phyloP scores from a whole-genome alignment of 2,888 invertebrate species.

The Cheilosia soror region DNA sequence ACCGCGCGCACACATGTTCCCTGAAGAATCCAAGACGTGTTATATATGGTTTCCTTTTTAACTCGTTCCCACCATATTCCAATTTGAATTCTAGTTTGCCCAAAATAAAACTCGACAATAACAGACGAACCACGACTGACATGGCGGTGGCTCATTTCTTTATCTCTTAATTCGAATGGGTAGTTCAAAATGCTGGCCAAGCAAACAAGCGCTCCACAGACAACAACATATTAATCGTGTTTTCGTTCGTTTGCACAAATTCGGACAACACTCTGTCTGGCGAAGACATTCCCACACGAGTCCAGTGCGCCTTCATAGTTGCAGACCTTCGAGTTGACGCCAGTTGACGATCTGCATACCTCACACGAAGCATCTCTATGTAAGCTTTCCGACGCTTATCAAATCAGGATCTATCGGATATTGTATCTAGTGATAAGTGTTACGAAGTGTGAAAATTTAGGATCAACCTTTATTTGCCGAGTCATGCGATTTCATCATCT shows the following conservation, averaged over 20 bases:
- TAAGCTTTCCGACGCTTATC: neutral
- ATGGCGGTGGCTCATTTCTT: slow-evolving; percentile 46
- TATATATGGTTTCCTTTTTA: slow-evolving; percentile 55
- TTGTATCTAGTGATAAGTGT: slow-evolving; percentile 6
- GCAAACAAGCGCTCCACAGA: slow-evolving; percentile 29
- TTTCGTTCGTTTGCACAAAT: slow-evolving; percentile 53
- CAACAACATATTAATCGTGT: slow-evolving; percentile 70
- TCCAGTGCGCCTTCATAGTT: slow-evolving; percentile 26
- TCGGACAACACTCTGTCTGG: slow-evolving; percentile 41
- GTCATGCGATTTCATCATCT: slow-evolving; percentile 15
- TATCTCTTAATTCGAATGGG: slow-evolving; percentile 44
- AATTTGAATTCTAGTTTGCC: slow-evolving; percentile 27
- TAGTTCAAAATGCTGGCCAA: slow-evolving; percentile 39
- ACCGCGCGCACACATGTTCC: slow-evolving; percentile 53
- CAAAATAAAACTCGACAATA: slow-evolving; percentile 15
- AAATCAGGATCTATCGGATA: slow-evolving; percentile 13
- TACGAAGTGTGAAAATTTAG: slow-evolving; percentile 4
- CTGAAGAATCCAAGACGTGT: slow-evolving; percentile 22
- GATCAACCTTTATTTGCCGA: slow-evolving; percentile 36
- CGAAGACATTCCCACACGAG: slow-evolving; percentile 35
- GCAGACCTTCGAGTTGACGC: slow-evolving; percentile 46
- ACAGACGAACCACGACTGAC: slow-evolving; percentile 35
- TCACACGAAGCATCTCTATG: slow-evolving; percentile 44
- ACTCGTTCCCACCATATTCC: slow-evolving; percentile 40
- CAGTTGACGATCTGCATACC: slow-evolving; percentile 66